These are phyloP conservation scores for Epinephelus malabaricus DNA, from an alignment of 2,797 vertebrate genomes.

Conservation along the genomic window DNA sequence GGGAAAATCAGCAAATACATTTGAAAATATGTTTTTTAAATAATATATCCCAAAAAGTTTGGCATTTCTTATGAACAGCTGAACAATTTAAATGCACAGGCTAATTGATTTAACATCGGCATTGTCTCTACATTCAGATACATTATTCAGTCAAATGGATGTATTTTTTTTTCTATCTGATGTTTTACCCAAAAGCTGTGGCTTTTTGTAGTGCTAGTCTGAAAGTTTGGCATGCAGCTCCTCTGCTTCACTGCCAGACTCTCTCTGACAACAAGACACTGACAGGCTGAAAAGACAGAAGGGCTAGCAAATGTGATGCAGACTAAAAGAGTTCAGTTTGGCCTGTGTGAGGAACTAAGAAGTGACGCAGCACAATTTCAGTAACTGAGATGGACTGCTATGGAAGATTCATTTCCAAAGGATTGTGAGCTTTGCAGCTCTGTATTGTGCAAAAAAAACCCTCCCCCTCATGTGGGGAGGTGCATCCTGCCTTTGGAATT, in stretches of 20 bases:
- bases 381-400: background rate
- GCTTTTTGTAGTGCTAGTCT: background rate
- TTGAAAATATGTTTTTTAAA: too few relatives aligned
- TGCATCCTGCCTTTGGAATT: background rate
- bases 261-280: constrained; percentile 10
- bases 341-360: background rate
- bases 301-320: background rate
- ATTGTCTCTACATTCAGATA: background rate
- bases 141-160: background rate
- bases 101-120: background rate
- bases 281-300: background rate
- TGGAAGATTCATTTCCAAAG: background rate
- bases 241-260: background rate
- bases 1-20: too few relatives aligned
- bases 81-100: too few relatives aligned
- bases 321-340: background rate
- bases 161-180: background rate
- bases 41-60: too few relatives aligned
- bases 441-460: constrained; percentile 15
- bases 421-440: background rate
- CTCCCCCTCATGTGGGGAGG: background rate
- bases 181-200: background rate
- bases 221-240: background rate
- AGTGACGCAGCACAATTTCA: background rate
- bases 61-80: too few relatives aligned